Conservation (phyloP, 1,140 invertebrate species). For the Aphis gossypii region DNA sequence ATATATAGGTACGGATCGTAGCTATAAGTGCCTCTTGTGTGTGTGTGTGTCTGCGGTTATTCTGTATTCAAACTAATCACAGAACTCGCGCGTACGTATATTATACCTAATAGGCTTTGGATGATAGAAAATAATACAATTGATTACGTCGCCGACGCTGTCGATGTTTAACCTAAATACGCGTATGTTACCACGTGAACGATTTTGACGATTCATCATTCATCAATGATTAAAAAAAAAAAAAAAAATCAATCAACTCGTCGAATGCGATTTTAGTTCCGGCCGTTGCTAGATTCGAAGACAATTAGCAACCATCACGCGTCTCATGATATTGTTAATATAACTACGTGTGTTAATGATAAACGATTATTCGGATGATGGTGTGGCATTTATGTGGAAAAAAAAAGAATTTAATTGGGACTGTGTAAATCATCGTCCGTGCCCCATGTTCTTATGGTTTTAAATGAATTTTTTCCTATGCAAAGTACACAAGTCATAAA, state of each 20-base stretch:
- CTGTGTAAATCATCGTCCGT: not conserved
- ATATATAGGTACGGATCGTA: accelerated
- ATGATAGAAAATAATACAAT: not conserved
- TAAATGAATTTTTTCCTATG: not conserved
- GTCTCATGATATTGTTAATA: not conserved
- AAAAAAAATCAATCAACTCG: not conserved
- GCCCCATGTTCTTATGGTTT: not conserved
- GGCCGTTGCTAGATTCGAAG: not conserved
- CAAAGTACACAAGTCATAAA: not conserved
- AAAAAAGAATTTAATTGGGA: not conserved
- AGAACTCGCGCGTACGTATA: not conserved
- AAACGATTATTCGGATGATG: not conserved
- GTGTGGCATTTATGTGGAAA: not conserved
- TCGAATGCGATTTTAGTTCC: not conserved
- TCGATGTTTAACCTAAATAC: not conserved
- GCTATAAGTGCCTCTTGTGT: not conserved
- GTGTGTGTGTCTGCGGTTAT: not conserved
- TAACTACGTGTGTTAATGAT: not conserved
- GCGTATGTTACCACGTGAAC: not conserved
- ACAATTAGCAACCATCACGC: not conserved
- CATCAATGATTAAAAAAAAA: not conserved
- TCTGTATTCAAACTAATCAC: constrained; percentile 34
- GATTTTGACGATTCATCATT: not conserved
- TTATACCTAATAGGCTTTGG: not conserved
- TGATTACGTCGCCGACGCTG: not conserved